Percentiles rank a stretch among this genome's conserved stretches.
phyloP scores from a whole-genome alignment of 2,888 invertebrate species.

The Cepaea hortensis region DNA sequence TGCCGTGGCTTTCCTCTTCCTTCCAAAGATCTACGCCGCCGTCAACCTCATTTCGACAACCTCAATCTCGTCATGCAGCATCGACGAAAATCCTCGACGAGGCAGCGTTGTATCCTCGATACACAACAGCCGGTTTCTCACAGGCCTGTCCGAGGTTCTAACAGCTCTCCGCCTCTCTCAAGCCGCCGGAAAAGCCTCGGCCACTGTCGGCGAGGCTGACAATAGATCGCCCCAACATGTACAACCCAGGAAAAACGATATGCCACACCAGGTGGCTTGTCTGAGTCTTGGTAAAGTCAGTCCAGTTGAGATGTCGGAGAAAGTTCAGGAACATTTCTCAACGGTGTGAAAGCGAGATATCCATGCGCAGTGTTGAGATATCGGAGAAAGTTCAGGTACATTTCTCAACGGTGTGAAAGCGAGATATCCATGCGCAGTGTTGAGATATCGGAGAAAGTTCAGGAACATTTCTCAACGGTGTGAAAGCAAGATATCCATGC shows the following conservation, averaged over 20 bases:
- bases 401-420: background rate
- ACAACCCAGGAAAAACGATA: background rate
- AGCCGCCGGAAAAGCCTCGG: background rate
- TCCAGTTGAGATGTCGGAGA: background rate
- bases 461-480: background rate
- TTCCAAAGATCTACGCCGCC: slow-evolving; percentile 57
- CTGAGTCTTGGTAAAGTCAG: background rate
- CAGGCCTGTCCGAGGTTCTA: background rate
- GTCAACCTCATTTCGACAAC: slow-evolving; percentile 37
- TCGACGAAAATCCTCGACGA: background rate
- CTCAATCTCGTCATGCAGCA: background rate
- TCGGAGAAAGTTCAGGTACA: background rate
- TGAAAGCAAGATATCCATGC: no score
- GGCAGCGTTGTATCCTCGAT: background rate
- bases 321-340: background rate
- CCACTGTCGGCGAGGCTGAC: background rate
- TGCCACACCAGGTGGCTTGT: no score
- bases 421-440: no score
- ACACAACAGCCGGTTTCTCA: slow-evolving; percentile 8
- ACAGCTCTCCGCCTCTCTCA: background rate
- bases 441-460: background rate
- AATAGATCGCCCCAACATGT: background rate
- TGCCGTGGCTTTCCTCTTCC: slow-evolving; percentile 52
- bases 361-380: background rate
- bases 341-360: background rate